Evolutionary conservation across 2,888 invertebrate genomes (phyloP), one percentile per base, ranked within the genome.

Genomic region (Hypolimnas misippus): DNA sequence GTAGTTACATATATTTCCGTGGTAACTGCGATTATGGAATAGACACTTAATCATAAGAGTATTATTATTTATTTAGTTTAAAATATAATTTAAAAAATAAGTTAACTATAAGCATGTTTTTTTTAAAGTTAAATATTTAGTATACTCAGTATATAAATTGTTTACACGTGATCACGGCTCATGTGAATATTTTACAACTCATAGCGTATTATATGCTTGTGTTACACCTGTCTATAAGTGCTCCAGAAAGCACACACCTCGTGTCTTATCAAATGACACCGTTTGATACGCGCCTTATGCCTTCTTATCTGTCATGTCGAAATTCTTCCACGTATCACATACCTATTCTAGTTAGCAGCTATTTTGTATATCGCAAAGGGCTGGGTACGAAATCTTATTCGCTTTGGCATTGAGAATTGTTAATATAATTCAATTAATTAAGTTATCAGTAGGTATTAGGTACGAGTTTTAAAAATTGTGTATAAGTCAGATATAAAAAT

Each of bases 231-330:
- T 76, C 74, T 76, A 73, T 73, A 76, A 75, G 73, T 78, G 83
- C 79, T 83, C 82, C 83, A 86, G 86, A 86, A 85, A 84, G 80
- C 82, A 77, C 83, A 80, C 85, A 86, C 88, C 87, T 86, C 77
- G 78, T 73, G 68, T 75, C 80, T 91, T 91, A 91, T 91, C 91
- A 84, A 86, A 82, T 89, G 91, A 91, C 91, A 91, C 89, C 85
- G 84, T 91, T 91, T 90, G 91, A 91, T 91, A 90, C 69, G 86
- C 77, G 83, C 76, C 84, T 83, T 77, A 80, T 75, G 77, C 81
- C 76, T 79, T 81, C 83, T 90, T 90, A 90, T 90, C 89, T 88
- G 80, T 80, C 79, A 81, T 91, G 90, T 91, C 87, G 89, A 91
- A 92, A 92, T 91, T 89, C 86, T 87, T 89, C 85, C 89, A 89